Conservation (phyloP, 2,113 vertebrate species). For the Symphodus melops region DNA sequence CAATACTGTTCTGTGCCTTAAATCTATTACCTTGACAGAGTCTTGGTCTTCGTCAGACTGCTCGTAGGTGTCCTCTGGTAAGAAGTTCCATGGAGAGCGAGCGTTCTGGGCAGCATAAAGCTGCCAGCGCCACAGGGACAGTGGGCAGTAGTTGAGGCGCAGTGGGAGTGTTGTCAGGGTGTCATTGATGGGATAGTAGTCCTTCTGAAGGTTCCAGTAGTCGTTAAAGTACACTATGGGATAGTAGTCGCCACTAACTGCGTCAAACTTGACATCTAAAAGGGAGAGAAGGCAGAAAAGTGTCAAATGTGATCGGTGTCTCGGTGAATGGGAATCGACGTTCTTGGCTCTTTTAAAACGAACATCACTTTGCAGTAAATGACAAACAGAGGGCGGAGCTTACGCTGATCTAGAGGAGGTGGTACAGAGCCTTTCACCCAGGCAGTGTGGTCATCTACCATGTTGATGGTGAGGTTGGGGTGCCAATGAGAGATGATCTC, state of each 20-base stretch:
- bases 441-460: conserved; percentile 96
- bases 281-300: neutral
- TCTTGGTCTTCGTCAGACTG: conserved; percentile 97
- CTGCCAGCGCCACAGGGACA: conserved; percentile 98
- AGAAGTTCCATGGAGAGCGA: conserved; percentile 94
- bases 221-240: conserved; percentile 97
- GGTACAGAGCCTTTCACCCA: conserved; percentile 97
- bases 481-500: conserved; percentile 98
- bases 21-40: conserved; percentile 89
- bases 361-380: neutral
- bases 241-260: conserved; percentile 94
- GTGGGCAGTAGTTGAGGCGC: conserved; percentile 90
- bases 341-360: neutral
- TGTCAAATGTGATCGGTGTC: neutral
- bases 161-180: conserved; percentile 86
- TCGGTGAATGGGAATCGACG: neutral
- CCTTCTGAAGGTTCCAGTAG: conserved; percentile 98
- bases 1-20: neutral
- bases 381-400: conserved; percentile 54
- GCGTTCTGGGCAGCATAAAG: conserved; percentile 94
- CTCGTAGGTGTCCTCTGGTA: conserved; percentile 93
- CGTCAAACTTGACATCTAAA: conserved; percentile 97
- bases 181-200: conserved; percentile 93
- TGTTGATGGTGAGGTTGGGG: conserved; percentile 96
- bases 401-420: conserved; percentile 93